Percentiles rank a stretch among this genome's conserved stretches.
phyloP scores from a whole-genome alignment of 2,888 invertebrate species.

The Serripes groenlandicus region DNA sequence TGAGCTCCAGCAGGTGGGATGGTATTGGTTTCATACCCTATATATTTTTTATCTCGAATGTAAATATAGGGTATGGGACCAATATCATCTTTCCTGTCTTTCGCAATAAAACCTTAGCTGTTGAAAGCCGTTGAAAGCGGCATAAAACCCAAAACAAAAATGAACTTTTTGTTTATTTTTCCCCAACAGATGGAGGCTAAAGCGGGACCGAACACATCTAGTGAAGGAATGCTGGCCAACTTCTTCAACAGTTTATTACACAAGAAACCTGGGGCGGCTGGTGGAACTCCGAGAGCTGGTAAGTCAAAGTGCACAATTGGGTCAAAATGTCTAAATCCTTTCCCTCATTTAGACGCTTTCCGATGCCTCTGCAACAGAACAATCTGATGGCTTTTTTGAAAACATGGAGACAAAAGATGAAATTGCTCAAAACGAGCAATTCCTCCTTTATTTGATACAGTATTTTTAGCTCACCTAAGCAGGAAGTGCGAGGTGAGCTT shows the following conservation, averaged over 20 bases:
- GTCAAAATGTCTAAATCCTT: not conserved
- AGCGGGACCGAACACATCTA: slow-evolving; percentile 90
- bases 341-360: not conserved
- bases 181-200: slow-evolving; percentile 84
- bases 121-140: not conserved
- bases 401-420: not conserved
- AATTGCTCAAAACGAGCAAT: not conserved
- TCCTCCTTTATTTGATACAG: not conserved
- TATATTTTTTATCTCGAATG: too few relatives aligned
- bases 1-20: too few relatives aligned
- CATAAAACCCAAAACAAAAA: not conserved
- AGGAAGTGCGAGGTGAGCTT: too few relatives aligned
- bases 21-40: too few relatives aligned
- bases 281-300: slow-evolving; percentile 74
- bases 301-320: too few relatives aligned
- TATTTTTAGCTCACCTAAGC: too few relatives aligned
- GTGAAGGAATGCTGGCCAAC: slow-evolving; percentile 97
- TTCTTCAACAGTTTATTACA: slow-evolving; percentile 99
- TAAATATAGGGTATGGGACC: too few relatives aligned
- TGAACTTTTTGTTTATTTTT: too few relatives aligned
- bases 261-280: slow-evolving; percentile 91
- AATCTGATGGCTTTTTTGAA: not conserved
- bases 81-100: too few relatives aligned
- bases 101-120: too few relatives aligned
- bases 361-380: not conserved